Percentiles rank a stretch among this genome's conserved stretches.
Evolutionary conservation across 2,113 vertebrate species (phyloP).

Genomic region (Epinephelus cyanopodus): DNA sequence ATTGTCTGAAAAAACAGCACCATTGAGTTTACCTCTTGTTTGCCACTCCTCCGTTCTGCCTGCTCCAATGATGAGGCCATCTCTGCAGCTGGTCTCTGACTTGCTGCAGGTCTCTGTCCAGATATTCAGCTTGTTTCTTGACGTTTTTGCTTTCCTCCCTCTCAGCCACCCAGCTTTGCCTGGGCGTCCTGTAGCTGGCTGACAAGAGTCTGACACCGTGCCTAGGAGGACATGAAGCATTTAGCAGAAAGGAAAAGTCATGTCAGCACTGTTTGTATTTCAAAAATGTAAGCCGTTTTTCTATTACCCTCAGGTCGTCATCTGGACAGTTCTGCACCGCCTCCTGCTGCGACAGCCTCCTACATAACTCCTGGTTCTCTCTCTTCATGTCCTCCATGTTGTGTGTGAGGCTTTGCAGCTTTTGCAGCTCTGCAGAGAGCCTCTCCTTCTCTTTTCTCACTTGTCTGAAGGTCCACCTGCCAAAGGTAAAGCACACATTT

Average conservation of each 20-base stretch:
- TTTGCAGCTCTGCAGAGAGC: slow-evolving; percentile 66
- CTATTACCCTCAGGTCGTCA: slow-evolving; percentile 56
- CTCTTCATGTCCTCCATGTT: slow-evolving; percentile 52
- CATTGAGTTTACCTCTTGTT: slow-evolving; percentile 69
- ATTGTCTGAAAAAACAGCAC: neutral
- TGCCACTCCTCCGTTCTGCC: neutral
- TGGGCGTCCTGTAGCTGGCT: slow-evolving; percentile 66
- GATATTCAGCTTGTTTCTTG: neutral
- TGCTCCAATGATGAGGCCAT: fast-evolving
- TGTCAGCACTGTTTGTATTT: neutral
- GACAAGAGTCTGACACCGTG: slow-evolving; percentile 54
- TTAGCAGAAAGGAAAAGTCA: neutral
- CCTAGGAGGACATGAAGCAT: slow-evolving; percentile 31
- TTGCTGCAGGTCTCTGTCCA: slow-evolving; percentile 41
- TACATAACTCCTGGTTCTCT: slow-evolving; percentile 62
- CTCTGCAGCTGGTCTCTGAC: slow-evolving; percentile 46
- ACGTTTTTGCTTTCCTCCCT: slow-evolving; percentile 17
- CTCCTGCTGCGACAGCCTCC: slow-evolving; percentile 52
- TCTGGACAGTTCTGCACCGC: slow-evolving; percentile 18
- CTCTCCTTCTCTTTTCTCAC: slow-evolving; percentile 72
- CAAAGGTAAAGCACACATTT: neutral
- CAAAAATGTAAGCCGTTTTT: neutral
- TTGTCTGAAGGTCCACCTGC: slow-evolving; percentile 82
- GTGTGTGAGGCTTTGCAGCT: slow-evolving; percentile 15
- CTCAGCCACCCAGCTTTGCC: slow-evolving; percentile 50